These are phyloP conservation scores for Uromys caudimaculatus DNA, from an alignment of 2,797 vertebrate species.

Conservation along the genomic window DNA sequence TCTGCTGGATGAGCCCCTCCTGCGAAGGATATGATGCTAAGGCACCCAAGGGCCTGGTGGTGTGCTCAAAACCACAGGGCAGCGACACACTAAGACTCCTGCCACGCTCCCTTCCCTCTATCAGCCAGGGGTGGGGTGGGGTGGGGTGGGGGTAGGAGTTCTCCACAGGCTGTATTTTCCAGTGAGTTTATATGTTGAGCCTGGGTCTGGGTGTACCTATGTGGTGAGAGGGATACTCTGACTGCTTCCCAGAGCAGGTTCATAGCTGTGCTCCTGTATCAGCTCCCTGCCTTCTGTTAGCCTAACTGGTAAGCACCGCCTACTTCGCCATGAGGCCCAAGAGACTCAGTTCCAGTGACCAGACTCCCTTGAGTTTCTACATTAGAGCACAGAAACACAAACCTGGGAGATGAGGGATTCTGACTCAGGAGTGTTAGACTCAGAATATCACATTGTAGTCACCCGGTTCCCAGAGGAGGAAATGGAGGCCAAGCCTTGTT, in stretches of 20 bases:
- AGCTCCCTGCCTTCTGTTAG: background rate
- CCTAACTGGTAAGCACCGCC: background rate
- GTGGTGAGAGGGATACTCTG: background rate
- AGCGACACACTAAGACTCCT: background rate
- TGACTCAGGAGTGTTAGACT: background rate
- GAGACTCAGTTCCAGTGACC: background rate
- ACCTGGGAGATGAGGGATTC: background rate
- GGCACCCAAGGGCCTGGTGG: background rate
- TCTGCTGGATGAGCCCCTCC: background rate
- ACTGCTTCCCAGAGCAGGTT: background rate
- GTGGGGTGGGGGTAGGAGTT: fast-evolving
- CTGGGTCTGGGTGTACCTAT: background rate
- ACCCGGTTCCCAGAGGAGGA: background rate
- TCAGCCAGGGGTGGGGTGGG: background rate
- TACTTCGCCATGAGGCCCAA: background rate
- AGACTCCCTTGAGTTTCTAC: background rate
- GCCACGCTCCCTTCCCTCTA: background rate
- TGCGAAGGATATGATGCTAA: background rate
- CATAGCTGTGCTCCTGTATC: background rate
- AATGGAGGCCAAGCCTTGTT: background rate
- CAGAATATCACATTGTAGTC: background rate
- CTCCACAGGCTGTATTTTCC: background rate
- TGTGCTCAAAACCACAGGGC: background rate
- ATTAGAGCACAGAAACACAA: background rate
- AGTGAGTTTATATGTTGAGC: background rate